These are phyloP conservation scores for Eristalis intricaria DNA, from an alignment of 2,888 invertebrate species.

Conservation along the genomic window DNA sequence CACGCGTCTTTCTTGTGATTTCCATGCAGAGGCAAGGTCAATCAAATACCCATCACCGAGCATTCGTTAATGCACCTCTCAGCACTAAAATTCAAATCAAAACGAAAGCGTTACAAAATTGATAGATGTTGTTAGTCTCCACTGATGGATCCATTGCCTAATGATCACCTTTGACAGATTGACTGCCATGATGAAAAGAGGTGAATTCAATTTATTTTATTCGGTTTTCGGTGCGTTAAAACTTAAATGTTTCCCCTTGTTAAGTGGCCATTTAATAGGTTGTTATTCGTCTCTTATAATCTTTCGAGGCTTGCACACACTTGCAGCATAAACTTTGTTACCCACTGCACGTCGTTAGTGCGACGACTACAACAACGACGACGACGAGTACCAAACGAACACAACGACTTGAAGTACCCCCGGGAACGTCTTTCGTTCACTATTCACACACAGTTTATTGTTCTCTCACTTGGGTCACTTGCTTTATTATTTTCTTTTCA, in stretches of 20 bases:
- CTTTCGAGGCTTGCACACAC: background rate
- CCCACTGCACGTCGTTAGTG: constrained; percentile 34
- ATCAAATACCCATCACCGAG: too few relatives aligned
- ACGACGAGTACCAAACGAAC: background rate
- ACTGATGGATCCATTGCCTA: background rate
- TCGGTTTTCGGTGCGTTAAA: background rate
- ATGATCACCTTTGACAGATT: background rate
- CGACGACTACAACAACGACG: background rate
- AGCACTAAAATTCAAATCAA: background rate
- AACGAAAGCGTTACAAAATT: background rate
- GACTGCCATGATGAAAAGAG: too few relatives aligned
- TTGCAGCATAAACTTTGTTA: constrained; percentile 28
- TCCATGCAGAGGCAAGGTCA: background rate
- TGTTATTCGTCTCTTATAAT: background rate
- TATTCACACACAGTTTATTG: constrained; percentile 69
- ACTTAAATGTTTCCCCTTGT: background rate
- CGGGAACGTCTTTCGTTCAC: constrained; percentile 46
- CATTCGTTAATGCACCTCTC: background rate
- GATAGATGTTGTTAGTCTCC: background rate
- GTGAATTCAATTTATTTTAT: background rate
- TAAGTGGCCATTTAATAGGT: constrained; percentile 15
- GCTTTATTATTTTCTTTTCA: constrained; percentile 12
- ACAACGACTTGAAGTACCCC: background rate
- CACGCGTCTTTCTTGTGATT: too few relatives aligned
- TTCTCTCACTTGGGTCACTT: constrained; percentile 31